Conservation (phyloP, 2,888 invertebrate genomes). For the Thera obeliscata region DNA sequence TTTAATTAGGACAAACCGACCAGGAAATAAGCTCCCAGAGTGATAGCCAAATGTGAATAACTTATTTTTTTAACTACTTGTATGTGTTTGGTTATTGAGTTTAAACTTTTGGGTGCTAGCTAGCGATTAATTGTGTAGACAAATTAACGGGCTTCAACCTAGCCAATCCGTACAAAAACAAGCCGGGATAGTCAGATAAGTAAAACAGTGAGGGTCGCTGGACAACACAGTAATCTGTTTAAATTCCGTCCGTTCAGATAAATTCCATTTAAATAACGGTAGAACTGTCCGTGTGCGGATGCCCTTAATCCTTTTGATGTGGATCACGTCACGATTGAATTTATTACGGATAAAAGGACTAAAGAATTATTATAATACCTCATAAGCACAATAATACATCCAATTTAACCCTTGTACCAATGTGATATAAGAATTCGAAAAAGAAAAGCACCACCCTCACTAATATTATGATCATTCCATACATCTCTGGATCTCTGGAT, state of each 20-base stretch:
- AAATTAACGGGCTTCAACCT: slow-evolving; percentile 38
- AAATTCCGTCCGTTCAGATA: slow-evolving; percentile 67
- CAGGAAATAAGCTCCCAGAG: slow-evolving; percentile 23
- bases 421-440: no score
- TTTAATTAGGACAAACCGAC: slow-evolving; percentile 35
- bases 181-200: slow-evolving; percentile 50
- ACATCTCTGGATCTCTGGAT: no score
- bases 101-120: background rate
- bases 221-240: slow-evolving; percentile 63
- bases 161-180: slow-evolving; percentile 44
- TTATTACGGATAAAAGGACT: slow-evolving; percentile 35
- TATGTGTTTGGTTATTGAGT: background rate
- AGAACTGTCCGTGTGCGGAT: slow-evolving; percentile 66
- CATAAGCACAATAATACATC: background rate
- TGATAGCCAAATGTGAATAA: slow-evolving; percentile 30
- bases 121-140: slow-evolving; percentile 1
- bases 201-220: slow-evolving; percentile 52
- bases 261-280: slow-evolving; percentile 73
- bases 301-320: slow-evolving; percentile 65
- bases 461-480: no score
- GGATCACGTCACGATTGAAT: slow-evolving; percentile 60
- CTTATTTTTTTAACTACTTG: background rate
- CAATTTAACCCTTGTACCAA: no score
- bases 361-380: background rate
- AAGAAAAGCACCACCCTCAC: no score